Evolutionary conservation across 37 sponge, comb jelly and placozoan genomes (phyloP).

Genomic region (Bolinopsis microptera): DNA sequence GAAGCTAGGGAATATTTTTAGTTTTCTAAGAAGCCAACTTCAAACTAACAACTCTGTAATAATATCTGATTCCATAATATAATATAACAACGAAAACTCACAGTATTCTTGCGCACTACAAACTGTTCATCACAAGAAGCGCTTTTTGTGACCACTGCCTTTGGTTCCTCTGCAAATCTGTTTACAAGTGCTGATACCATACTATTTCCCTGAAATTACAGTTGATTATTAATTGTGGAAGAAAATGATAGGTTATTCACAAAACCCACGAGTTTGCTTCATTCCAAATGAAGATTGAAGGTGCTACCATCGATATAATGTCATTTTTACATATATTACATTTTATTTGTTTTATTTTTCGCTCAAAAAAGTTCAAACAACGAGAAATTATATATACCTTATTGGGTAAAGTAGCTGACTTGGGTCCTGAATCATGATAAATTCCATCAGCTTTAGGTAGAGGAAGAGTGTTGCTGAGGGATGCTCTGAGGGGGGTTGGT

Average conservation of each 20-base stretch:
- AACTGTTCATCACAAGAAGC: not conserved
- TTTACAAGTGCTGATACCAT: not conserved
- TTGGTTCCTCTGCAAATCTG: not conserved
- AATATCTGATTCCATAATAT: too few relatives aligned
- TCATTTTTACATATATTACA: too few relatives aligned
- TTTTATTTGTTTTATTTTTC: too few relatives aligned
- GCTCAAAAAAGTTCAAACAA: too few relatives aligned
- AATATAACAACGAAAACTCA: not conserved
- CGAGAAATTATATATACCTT: not conserved
- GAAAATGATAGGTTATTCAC: too few relatives aligned
- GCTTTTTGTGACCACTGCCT: not conserved
- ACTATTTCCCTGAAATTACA: not conserved
- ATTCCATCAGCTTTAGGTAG: not conserved
- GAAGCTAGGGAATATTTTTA: too few relatives aligned
- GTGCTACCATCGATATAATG: too few relatives aligned
- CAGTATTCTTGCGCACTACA: constrained; percentile 2
- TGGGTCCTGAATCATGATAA: not conserved
- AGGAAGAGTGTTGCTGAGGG: not conserved
- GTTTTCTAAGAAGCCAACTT: too few relatives aligned
- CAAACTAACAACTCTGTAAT: too few relatives aligned
- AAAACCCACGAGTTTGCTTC: too few relatives aligned
- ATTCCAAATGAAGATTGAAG: too few relatives aligned
- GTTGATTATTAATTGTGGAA: too few relatives aligned
- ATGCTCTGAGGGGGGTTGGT: not conserved
- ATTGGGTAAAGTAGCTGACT: not conserved